These are phyloP conservation scores for Sycobia sp. DNA, from an alignment of 1,140 invertebrate genomes.

Conservation along the genomic window DNA sequence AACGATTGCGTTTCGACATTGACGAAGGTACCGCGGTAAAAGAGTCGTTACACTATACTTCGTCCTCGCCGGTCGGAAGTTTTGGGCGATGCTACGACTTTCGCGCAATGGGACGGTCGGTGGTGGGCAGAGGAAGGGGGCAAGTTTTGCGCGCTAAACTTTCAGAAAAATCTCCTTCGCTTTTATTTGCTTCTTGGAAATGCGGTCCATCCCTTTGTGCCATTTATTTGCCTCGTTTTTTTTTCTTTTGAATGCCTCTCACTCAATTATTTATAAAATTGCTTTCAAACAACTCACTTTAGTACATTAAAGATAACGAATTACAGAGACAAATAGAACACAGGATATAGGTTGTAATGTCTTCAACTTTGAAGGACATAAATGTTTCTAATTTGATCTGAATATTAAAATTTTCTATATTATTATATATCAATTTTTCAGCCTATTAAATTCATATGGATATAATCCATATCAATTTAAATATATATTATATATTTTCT, in stretches of 20 bases:
- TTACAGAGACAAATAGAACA: too few relatives aligned
- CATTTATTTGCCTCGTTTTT: background rate
- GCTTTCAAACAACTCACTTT: background rate
- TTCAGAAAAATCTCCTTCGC: slow-evolving; percentile 9
- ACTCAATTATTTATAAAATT: background rate
- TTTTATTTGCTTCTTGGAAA: slow-evolving; percentile 11
- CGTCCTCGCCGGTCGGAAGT: background rate
- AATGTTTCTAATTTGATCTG: too few relatives aligned
- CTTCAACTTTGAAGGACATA: too few relatives aligned
- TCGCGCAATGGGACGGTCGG: slow-evolving; percentile 12
- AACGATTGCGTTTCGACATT: slow-evolving; percentile 27
- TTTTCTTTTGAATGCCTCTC: too few relatives aligned
- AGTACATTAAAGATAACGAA: too few relatives aligned
- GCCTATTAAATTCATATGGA: too few relatives aligned
- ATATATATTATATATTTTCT: too few relatives aligned
- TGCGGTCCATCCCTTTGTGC: slow-evolving; percentile 2
- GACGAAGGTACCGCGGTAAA: slow-evolving; percentile 24
- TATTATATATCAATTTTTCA: too few relatives aligned
- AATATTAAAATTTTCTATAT: too few relatives aligned
- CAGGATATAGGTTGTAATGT: too few relatives aligned
- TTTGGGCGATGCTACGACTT: slow-evolving; percentile 15
- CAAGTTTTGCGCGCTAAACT: slow-evolving; percentile 15
- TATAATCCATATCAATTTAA: too few relatives aligned
- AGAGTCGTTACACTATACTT: slow-evolving; percentile 25
- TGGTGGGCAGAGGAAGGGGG: background rate